Evolutionary conservation across 2,888 invertebrate genomes (phyloP), one percentile per base, ranked within the genome.

Genomic region (Octonoba sinensis): DNA sequence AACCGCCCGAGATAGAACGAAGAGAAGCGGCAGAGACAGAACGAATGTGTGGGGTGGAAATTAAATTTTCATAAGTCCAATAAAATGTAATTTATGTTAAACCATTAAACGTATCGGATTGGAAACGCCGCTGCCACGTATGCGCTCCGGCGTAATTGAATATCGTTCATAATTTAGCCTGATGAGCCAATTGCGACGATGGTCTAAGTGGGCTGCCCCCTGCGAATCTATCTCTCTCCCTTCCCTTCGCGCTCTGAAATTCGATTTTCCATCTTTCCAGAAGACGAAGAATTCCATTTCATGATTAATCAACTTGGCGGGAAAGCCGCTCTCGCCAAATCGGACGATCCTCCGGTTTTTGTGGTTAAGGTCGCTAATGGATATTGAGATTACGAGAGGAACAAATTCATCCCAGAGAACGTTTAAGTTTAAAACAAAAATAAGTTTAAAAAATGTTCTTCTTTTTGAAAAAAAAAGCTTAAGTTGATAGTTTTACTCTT

Each of bases 61-160:
- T 82, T 82, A 82, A 82, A 82, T 82, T 82, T 82, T 82, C 82
- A 76, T 82, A 82, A 82, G 82, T 82, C 82, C 82, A 82, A 82
- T 82, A 82, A 82, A 82, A 82, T 76, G 82, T 82, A 82, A 82
- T 82, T 82, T 82, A 82, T 82, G 82, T 82, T 82, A 82, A 82
- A 82, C 82, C 82, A 82, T 82, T 82, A 82, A 71, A 67, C 67
- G 81, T 65, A 64, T 62, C 62, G 76, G 73, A 81, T 74, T 81
- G 76, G 70, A 69, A 67, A 54, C 51, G 66, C 57, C 76, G 59
- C 73, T 62, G 56, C 47, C 60, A 54, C 69, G 78, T 72, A 69
- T 66, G 36, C 36, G 36, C 67, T 49, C 56, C 47, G 24, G 54
- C 44, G 76, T 82, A 82, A 82, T 82, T 82, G 82, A 82, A 82